Evolutionary conservation across 1,140 invertebrate genomes (phyloP).

Genomic region (Halotydeus destructor): DNA sequence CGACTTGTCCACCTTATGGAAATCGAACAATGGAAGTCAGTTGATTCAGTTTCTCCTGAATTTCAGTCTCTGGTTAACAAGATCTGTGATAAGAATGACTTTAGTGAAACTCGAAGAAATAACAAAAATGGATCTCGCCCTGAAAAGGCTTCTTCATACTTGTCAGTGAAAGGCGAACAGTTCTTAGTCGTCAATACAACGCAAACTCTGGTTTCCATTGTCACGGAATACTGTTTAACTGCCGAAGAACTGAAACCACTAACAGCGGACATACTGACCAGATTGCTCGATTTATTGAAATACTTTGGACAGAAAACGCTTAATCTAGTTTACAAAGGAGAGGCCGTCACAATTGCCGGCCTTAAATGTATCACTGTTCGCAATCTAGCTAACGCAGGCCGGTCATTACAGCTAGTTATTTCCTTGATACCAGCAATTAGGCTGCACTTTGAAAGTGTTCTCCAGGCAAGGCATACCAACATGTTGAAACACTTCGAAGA

Average conservation of each 20-base stretch:
- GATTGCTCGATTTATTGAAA: constrained; percentile 57
- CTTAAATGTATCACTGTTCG: constrained; percentile 89
- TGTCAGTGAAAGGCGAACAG: constrained; percentile 53
- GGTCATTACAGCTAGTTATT: constrained; percentile 49
- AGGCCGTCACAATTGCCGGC: constrained; percentile 76
- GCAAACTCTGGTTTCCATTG: constrained; percentile 57
- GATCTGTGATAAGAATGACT: constrained; percentile 2
- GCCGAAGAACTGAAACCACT: constrained; percentile 35
- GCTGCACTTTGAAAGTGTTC: constrained; percentile 26
- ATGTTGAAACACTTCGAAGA: constrained; percentile 33
- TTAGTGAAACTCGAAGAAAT: neutral
- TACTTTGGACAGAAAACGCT: constrained; percentile 80
- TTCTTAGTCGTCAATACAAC: constrained; percentile 57
- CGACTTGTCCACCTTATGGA: constrained; percentile 66
- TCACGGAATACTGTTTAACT: constrained; percentile 71
- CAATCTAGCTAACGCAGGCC: constrained; percentile 44
- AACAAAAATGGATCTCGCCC: neutral
- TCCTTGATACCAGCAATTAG: constrained; percentile 30
- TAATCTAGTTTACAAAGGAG: constrained; percentile 82
- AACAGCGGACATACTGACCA: constrained; percentile 47
- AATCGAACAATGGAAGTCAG: constrained; percentile 75
- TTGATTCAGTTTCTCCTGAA: constrained; percentile 57
- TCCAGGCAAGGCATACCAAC: constrained; percentile 24
- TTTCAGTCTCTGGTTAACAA: constrained; percentile 60
- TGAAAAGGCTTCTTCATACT: constrained; percentile 14